Conservation (phyloP, 2,888 invertebrate species). For the Eupithecia abbreviata region DNA sequence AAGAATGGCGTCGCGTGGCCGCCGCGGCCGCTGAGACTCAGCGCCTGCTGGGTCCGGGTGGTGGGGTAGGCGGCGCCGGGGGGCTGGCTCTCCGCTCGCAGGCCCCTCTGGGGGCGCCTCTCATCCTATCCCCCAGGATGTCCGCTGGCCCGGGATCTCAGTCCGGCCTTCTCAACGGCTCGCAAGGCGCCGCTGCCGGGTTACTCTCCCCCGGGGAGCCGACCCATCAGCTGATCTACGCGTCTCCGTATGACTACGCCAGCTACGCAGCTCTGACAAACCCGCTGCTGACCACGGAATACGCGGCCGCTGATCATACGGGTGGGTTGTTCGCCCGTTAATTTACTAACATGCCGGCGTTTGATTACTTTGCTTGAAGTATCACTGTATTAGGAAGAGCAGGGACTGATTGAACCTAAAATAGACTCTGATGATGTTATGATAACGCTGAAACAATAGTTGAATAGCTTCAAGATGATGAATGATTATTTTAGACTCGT, state of each 20-base stretch:
- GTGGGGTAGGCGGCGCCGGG: constrained; percentile 69
- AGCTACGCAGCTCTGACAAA: constrained; percentile 94
- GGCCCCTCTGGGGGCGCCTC: constrained; percentile 94
- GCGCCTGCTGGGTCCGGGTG: constrained; percentile 86
- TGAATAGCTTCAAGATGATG: background rate
- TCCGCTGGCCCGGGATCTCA: constrained; percentile 91
- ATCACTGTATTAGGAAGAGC: background rate
- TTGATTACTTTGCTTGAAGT: constrained; percentile 40
- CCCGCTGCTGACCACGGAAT: constrained; percentile 91
- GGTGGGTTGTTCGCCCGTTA: constrained; percentile 91
- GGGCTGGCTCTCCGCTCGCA: constrained; percentile 87
- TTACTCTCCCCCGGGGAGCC: constrained; percentile 85
- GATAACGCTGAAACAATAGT: background rate
- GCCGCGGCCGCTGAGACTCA: constrained; percentile 92
- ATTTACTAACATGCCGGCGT: constrained; percentile 52
- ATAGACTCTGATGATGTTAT: background rate
- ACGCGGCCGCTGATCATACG: constrained; percentile 94
- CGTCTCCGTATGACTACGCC: constrained; percentile 93
- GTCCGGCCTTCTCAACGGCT: constrained; percentile 85
- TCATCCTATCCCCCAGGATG: constrained; percentile 96
- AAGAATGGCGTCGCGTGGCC: constrained; percentile 93
- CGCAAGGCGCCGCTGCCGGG: constrained; percentile 68
- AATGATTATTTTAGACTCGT: background rate
- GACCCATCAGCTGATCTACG: constrained; percentile 94
- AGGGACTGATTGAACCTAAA: background rate